Evolutionary conservation across 2,888 invertebrate genomes (phyloP).

Genomic region (Ichneumoninae sp.): DNA sequence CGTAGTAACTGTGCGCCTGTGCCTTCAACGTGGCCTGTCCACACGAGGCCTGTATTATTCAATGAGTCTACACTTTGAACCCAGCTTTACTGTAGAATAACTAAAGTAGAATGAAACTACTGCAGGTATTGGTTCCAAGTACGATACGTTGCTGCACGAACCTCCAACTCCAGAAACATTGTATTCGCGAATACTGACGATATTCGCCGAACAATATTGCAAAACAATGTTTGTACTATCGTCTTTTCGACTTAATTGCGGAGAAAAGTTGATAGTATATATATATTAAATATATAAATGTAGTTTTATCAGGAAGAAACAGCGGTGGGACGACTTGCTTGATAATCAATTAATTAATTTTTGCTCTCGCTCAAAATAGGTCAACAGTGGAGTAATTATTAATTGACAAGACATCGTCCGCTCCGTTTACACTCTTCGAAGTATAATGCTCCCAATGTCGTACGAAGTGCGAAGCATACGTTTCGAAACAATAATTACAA

Average conservation of each 20-base stretch:
- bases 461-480: not conserved
- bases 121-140: not conserved
- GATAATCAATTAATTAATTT: slow-evolving; percentile 11
- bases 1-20: slow-evolving; percentile 33
- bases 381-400: slow-evolving; percentile 6
- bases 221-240: not conserved
- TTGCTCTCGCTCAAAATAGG: slow-evolving; percentile 6
- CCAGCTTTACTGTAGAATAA: slow-evolving; percentile 60
- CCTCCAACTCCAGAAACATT: not conserved
- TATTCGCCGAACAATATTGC: not conserved
- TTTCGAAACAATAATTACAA: slow-evolving; percentile 36
- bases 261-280: slow-evolving; percentile 3
- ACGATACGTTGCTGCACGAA: not conserved
- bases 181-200: not conserved
- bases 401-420: not conserved
- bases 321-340: not conserved
- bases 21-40: slow-evolving; percentile 76
- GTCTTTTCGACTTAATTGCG: too few species aligned
- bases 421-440: not conserved
- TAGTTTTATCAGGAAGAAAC: not conserved
- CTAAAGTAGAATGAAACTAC: slow-evolving; percentile 34
- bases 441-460: too few species aligned
- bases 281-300: not conserved
- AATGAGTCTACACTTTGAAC: slow-evolving; percentile 70
- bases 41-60: slow-evolving; percentile 74